Percentiles rank a stretch among this genome's conserved stretches.
These are phyloP conservation scores for Tapirus terrestris DNA, from an alignment of 2,113 vertebrate genomes.

Conservation along the genomic window DNA sequence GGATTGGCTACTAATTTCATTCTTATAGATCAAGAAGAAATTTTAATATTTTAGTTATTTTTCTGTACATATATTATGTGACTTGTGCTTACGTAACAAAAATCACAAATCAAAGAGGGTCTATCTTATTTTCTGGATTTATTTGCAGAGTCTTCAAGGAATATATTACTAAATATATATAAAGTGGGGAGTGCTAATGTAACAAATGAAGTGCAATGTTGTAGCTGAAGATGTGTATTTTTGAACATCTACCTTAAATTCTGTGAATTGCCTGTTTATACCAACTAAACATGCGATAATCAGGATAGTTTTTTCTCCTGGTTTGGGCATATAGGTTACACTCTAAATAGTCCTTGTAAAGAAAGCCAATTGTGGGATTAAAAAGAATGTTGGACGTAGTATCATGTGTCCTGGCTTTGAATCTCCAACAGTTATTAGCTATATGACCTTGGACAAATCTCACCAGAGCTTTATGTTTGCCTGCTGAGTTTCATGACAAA, in stretches of 20 bases:
- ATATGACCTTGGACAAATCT: neutral
- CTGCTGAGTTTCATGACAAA: neutral
- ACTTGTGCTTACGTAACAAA: neutral
- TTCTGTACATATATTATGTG: neutral
- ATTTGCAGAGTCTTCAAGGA: neutral
- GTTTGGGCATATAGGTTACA: neutral
- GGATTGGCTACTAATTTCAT: neutral
- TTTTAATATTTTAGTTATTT: slow-evolving; percentile 50
- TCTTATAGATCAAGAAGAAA: neutral
- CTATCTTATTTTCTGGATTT: neutral
- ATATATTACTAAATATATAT: neutral
- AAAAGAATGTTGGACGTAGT: neutral
- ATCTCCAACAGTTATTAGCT: neutral
- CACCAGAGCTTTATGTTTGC: neutral
- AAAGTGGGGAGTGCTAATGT: neutral
- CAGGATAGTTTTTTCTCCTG: neutral
- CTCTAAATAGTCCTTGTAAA: neutral
- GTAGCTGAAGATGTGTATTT: neutral
- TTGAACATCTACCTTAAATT: slow-evolving; percentile 16
- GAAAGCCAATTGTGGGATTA: neutral
- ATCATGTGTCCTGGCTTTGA: neutral
- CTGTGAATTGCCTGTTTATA: neutral
- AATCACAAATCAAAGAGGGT: neutral
- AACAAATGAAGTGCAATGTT: neutral
- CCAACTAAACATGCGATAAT: neutral